phyloP scores from a whole-genome alignment of 2,888 invertebrate species.

The Hirtodrosophila cameraria region DNA sequence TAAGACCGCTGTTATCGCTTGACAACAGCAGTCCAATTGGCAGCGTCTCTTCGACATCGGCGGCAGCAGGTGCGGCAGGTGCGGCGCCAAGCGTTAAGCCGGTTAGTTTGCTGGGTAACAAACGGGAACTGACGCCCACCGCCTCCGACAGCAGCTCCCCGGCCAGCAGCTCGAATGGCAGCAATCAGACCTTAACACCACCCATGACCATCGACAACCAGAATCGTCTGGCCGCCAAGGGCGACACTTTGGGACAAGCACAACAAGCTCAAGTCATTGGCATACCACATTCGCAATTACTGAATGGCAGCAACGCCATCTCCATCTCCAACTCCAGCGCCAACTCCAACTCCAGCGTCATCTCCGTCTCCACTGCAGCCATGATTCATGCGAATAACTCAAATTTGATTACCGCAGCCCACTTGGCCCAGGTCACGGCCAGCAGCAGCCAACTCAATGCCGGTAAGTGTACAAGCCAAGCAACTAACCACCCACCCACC shows the following conservation, averaged over 20 bases:
- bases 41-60: slow-evolving; percentile 18
- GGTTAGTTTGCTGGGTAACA: slow-evolving; percentile 52
- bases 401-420: slow-evolving; percentile 73
- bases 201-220: slow-evolving; percentile 82
- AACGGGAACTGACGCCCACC: slow-evolving; percentile 73
- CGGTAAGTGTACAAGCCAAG: slow-evolving; percentile 51
- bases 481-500: not conserved
- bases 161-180: slow-evolving; percentile 83
- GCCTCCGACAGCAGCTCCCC: slow-evolving; percentile 70
- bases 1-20: slow-evolving; percentile 82
- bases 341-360: slow-evolving; percentile 49
- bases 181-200: slow-evolving; percentile 82
- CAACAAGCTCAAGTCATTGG: slow-evolving; percentile 32
- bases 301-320: slow-evolving; percentile 56
- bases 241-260: slow-evolving; percentile 55
- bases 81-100: slow-evolving; percentile 29
- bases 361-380: slow-evolving; percentile 62
- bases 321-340: slow-evolving; percentile 50
- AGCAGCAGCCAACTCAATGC: slow-evolving; percentile 59
- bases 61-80: slow-evolving; percentile 16
- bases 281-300: slow-evolving; percentile 61
- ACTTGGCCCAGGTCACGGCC: slow-evolving; percentile 59
- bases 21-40: slow-evolving; percentile 67
- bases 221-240: slow-evolving; percentile 58
- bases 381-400: slow-evolving; percentile 76